phyloP scores from a whole-genome alignment of 1,140 invertebrate species.

The Agrypnia vestita region DNA sequence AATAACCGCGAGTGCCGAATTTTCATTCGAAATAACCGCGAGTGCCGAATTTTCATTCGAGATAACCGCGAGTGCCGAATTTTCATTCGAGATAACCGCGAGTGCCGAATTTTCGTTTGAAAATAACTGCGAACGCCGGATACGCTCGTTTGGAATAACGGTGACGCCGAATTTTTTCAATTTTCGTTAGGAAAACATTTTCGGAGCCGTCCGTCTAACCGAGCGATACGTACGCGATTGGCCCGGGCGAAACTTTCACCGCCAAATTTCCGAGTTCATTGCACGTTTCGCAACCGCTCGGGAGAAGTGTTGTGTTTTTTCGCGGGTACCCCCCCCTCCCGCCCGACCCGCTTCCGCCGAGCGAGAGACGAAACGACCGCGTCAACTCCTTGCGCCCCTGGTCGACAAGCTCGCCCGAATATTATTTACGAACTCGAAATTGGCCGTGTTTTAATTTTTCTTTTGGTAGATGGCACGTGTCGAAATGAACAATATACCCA shows the following conservation, averaged over 20 bases:
- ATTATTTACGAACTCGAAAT: too few species aligned
- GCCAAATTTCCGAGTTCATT: conserved; percentile 39
- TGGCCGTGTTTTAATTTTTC: neutral
- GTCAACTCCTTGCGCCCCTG: neutral
- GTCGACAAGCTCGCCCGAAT: neutral
- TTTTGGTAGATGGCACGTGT: neutral
- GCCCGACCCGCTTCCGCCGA: too few species aligned
- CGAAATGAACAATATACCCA: neutral
- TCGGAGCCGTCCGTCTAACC: neutral
- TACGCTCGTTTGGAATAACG: too few species aligned
- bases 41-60: neutral
- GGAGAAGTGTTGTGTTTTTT: conserved; percentile 25
- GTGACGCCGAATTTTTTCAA: too few species aligned
- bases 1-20: too few species aligned
- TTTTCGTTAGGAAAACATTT: neutral
- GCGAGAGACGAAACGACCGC: too few species aligned
- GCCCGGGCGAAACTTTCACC: conserved; percentile 40
- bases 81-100: too few species aligned
- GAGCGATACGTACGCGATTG: conserved; percentile 22
- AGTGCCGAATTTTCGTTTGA: too few species aligned
- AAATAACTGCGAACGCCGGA: too few species aligned
- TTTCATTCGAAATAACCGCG: too few species aligned
- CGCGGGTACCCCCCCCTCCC: neutral
- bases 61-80: neutral
- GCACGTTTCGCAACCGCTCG: conserved; percentile 28